Evolutionary conservation across 2,113 vertebrate species (phyloP).

Genomic region (Mola mola): DNA sequence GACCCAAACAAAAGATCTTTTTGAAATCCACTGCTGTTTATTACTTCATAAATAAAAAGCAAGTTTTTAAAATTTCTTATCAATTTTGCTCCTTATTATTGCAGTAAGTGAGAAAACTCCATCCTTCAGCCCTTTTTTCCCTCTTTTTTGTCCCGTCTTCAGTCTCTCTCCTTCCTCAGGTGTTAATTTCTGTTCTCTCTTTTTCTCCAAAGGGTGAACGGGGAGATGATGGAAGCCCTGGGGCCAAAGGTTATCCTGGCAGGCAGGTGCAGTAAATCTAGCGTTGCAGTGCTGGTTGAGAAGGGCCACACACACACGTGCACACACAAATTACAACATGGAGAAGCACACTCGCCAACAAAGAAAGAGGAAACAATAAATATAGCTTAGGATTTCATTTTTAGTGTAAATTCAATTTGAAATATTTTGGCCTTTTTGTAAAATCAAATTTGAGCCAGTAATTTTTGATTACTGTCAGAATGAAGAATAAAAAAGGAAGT

Average conservation of each 20-base stretch:
- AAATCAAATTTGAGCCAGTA: conserved; percentile 32
- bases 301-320: conserved; percentile 46
- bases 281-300: conserved; percentile 83
- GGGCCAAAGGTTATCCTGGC: conserved; percentile 99
- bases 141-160: neutral
- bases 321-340: conserved; percentile 10
- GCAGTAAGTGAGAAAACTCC: conserved; percentile 19
- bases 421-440: conserved; percentile 5
- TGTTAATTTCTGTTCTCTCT: conserved; percentile 33
- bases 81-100: neutral
- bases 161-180: neutral
- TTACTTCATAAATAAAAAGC: conserved; percentile 3
- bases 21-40: conserved; percentile 19
- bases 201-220: conserved; percentile 85
- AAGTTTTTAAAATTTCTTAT: conserved; percentile 4
- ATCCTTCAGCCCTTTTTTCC: conserved; percentile 16
- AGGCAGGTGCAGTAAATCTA: conserved; percentile 99
- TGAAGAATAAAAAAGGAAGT: conserved; percentile 4
- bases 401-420: conserved; percentile 16
- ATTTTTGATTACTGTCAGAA: conserved; percentile 26
- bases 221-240: conserved; percentile 91
- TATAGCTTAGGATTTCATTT: neutral
- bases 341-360: neutral
- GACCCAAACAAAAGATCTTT: conserved; percentile 32
- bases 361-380: conserved; percentile 10